Evolutionary conservation across 2,888 invertebrate genomes (phyloP), one percentile per base, ranked within the genome.

Genomic region (Hartigia nigra): DNA sequence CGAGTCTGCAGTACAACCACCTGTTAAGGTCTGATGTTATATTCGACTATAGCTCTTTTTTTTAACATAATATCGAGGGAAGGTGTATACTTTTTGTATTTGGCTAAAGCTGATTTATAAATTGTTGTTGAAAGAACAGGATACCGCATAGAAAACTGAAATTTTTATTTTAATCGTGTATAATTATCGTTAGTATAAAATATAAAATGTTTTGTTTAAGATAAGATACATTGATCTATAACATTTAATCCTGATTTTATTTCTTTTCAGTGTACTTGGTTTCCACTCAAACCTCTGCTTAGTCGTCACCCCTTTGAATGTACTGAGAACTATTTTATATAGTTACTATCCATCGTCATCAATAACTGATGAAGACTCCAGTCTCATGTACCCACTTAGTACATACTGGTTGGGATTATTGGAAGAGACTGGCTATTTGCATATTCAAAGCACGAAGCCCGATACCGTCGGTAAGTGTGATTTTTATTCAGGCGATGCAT

Each of bases 371-470:
- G 88, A 87, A 69, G 84, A 87, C 36, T 79, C 82, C 23, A 84
- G 86, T 32, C 76, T 83, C 34, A 84, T 88, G 81, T 90, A 86
- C 76, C 91, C 91, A 4, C 4, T 91, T 12, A 81, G 78, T n/a
- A 76, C 86, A 12, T 79, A 83, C 9, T 80, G 87, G 1, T 12
- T 70, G 3, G 32, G 72, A 34, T 35, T 81, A 1, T 12, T 91
- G 2, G 84, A 87, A 74, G 91, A 89, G 82, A 79, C 84, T 31
- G 92, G 92, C 14, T 92, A 92, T 80, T 84, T 93, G 84, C 92
- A 92, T 78, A 87, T 95, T 35, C 96, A 96, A 85, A 94, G 95
- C 3, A 95, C 95, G 1, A 96, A 95, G 87, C 96, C 96, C 0
- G 96, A 96, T 85, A 95, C 96, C 37, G 88, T 95, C 76, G 95